These are phyloP conservation scores for Cavia aperea DNA, from an alignment of 2,113 vertebrate genomes.

Conservation along the genomic window DNA sequence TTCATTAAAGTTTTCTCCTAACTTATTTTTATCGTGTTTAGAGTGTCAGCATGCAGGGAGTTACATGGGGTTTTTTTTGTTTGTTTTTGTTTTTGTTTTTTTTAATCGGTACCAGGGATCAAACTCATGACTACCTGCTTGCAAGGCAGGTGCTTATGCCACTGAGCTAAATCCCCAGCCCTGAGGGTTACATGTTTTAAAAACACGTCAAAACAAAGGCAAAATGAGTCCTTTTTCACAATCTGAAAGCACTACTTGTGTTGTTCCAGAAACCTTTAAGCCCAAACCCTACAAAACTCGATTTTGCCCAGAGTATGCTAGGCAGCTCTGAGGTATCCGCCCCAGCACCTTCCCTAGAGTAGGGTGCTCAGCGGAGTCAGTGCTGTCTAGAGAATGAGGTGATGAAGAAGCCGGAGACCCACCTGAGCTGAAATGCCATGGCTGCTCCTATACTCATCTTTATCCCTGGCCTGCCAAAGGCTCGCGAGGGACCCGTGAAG, in stretches of 20 bases:
- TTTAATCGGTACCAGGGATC: too few relatives aligned
- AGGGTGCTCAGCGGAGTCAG: slow-evolving; percentile 32
- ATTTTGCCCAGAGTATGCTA: not conserved
- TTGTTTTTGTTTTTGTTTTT: too few relatives aligned
- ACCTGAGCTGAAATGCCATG: slow-evolving; percentile 61
- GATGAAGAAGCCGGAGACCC: not conserved
- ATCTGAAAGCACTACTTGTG: not conserved
- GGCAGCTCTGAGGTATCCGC: not conserved
- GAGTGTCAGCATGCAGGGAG: not conserved
- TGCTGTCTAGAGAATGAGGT: slow-evolving; percentile 47
- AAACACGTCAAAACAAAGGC: not conserved
- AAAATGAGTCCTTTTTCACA: not conserved
- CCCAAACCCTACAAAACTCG: not conserved
- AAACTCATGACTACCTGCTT: too few relatives aligned
- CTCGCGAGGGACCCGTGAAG: slow-evolving; percentile 69
- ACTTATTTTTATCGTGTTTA: slow-evolving; percentile 19
- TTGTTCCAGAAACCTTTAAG: not conserved
- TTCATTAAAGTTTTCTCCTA: not conserved
- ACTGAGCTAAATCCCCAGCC: too few relatives aligned
- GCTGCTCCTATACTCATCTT: slow-evolving; percentile 55
- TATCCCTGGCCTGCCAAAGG: slow-evolving; percentile 46
- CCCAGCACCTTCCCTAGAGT: slow-evolving; percentile 16
- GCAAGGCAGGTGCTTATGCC: too few relatives aligned
- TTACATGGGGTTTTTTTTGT: not conserved
- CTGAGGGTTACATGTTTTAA: not conserved